Percentiles rank a stretch among this genome's conserved stretches.
Conservation (phyloP, 2,113 vertebrate genomes). For the Rhadina sibilatrix region DNA sequence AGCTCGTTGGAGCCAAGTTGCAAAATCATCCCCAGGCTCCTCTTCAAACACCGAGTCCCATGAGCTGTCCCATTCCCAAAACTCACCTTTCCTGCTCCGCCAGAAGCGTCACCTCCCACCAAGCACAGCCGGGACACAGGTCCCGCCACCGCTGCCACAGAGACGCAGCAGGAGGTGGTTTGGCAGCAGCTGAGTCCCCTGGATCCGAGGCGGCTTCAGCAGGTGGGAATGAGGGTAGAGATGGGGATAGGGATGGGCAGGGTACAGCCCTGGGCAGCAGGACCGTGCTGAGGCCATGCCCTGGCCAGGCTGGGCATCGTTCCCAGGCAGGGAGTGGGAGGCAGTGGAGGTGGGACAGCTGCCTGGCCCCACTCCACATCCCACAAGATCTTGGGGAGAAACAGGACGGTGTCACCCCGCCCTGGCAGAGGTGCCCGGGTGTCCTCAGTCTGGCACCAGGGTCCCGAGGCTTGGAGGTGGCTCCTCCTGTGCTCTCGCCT, state of each 20-base stretch:
- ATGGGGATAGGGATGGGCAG: not conserved
- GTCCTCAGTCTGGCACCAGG: not conserved
- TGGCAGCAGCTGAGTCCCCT: not conserved
- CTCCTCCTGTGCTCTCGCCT: not conserved
- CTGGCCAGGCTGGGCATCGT: not conserved
- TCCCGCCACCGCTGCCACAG: not conserved
- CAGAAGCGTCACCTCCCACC: not conserved
- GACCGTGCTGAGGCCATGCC: accelerated
- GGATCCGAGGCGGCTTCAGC: accelerated
- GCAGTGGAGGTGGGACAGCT: accelerated
- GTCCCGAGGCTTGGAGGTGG: accelerated
- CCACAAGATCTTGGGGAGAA: accelerated
- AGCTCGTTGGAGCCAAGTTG: not conserved
- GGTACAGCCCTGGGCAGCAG: not conserved
- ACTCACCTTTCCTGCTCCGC: slow-evolving; percentile 54
- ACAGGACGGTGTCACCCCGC: accelerated
- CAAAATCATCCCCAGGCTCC: slow-evolving; percentile 1
- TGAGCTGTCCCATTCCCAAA: not conserved
- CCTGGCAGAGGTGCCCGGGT: accelerated
- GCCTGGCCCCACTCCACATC: not conserved
- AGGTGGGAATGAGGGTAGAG: not conserved
- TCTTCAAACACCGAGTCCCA: not conserved
- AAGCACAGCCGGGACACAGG: not conserved
- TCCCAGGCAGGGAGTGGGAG: not conserved
- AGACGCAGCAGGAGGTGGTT: not conserved